Conservation (phyloP, 1,140 invertebrate species). For the Brachystomella parvula region DNA sequence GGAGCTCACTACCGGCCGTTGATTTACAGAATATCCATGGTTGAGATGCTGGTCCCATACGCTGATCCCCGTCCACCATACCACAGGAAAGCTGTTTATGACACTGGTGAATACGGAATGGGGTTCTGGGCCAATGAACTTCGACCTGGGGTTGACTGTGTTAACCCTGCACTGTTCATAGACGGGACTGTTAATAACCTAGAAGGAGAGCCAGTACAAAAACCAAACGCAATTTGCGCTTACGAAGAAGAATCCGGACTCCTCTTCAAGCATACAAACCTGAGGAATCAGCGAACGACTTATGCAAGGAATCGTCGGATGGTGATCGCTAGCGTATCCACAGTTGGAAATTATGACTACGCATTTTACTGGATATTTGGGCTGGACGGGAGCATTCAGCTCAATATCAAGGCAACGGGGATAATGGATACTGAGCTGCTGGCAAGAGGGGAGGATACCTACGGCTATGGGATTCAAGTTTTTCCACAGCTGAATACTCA, state of each 20-base stretch:
- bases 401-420: constrained; percentile 22
- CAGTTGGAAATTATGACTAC: constrained; percentile 24
- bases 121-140: constrained; percentile 1
- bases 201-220: background rate
- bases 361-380: constrained; percentile 11
- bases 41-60: constrained; percentile 23
- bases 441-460: background rate
- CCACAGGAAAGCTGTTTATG: constrained; percentile 12
- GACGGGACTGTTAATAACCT: constrained; percentile 2
- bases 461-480: constrained; percentile 13
- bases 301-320: constrained; percentile 3
- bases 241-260: constrained; percentile 20
- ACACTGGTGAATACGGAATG: constrained; percentile 16
- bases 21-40: constrained; percentile 16
- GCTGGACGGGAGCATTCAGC: background rate
- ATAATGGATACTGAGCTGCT: constrained; percentile 14
- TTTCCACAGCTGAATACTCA: constrained; percentile 15
- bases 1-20: constrained; percentile 2
- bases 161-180: background rate
- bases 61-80: constrained; percentile 9
- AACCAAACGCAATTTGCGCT: constrained; percentile 3
- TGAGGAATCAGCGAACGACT: background rate
- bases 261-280: constrained; percentile 21
- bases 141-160: background rate
- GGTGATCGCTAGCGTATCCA: constrained; percentile 7